Percentiles rank a stretch among this genome's conserved stretches.
Conservation (phyloP, 2,888 invertebrate species). For the Volucella bombylans region DNA sequence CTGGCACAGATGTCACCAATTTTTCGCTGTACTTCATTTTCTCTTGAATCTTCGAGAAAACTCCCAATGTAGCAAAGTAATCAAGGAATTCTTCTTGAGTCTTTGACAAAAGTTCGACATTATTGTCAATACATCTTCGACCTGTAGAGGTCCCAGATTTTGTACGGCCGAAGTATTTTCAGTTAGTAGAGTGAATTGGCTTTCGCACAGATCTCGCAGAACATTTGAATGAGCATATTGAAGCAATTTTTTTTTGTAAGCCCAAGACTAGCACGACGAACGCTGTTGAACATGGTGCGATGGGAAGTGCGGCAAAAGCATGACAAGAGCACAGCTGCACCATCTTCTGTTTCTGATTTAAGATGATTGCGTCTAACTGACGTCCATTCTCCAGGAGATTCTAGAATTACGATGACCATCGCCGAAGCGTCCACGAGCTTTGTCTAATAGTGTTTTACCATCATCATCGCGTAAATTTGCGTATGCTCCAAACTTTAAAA, state of each 20-base stretch:
- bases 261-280: constrained; percentile 94
- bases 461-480: constrained; percentile 98
- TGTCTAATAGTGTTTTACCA: constrained; percentile 98
- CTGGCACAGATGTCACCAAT: constrained; percentile 32
- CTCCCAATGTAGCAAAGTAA: constrained; percentile 97
- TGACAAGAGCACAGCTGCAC: constrained; percentile 91
- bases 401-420: constrained; percentile 94
- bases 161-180: constrained; percentile 81
- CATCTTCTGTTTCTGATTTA: constrained; percentile 87
- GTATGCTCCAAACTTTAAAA: constrained; percentile 97
- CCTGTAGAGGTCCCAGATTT: constrained; percentile 91
- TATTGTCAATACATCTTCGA: constrained; percentile 96
- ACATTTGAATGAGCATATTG: constrained; percentile 93
- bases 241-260: constrained; percentile 98
- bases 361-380: constrained; percentile 85
- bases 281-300: constrained; percentile 93
- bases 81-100: constrained; percentile 96
- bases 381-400: constrained; percentile 98
- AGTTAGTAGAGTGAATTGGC: constrained; percentile 65
- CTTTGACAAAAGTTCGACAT: constrained; percentile 96
- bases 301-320: constrained; percentile 97
- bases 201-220: constrained; percentile 87
- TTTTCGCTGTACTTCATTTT: constrained; percentile 78
- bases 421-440: constrained; percentile 97
- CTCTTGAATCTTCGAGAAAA: constrained; percentile 95